Base-by-base conservation (phyloP, 2,113 vertebrate species). In the Lampris megalopsis region DNA sequence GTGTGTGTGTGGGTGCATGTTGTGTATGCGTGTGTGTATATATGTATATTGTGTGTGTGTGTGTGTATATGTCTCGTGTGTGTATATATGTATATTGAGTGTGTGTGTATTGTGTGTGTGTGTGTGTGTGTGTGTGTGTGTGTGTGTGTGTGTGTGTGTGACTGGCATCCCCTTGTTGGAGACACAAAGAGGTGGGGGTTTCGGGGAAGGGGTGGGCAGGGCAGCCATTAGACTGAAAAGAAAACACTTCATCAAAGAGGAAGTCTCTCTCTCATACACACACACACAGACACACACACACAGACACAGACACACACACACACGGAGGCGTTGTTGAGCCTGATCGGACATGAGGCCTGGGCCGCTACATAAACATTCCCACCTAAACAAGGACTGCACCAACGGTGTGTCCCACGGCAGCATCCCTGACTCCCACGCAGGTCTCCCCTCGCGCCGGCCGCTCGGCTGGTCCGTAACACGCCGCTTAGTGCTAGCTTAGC, bases 141-240 rank as follows among this genome's bases (percentile, higher is more conserved):
- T 11, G 37, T n/a, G 36, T 56, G 60, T 54, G 60, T 81, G 77
- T 41, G 37, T 87, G 56, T 82, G 73, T 67, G 8, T 42, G 50
- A 71, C 52, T 37, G 50, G 77, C 61, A 48, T 79, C 75, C 56
- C 24, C 77, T 77, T 68, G 24, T 54, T 66, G 61, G 70, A 24
- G 59, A 86, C 86, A 91, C 90, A 92, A 91, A 87, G 57, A 61
- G 24, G 24, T 24, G 24, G 24, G 24, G 24, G 24, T 24, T 24
- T 24, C 24, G 24, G 24, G 24, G 24, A 24, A 24, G 24, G 24
- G 24, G 24, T 24, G 24, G 73, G 61, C 43, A 68, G 54, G 47
- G 60, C 88, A 83, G 78, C 81, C 88, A 92, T 90, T 89, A 93
- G 92, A 93, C 92, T 92, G 91, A 90, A 93, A 93, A 76, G 63